Percentiles rank a stretch among this genome's conserved stretches.
Conservation (phyloP, 2,797 vertebrate species). For the Heterohyrax brucei region DNA sequence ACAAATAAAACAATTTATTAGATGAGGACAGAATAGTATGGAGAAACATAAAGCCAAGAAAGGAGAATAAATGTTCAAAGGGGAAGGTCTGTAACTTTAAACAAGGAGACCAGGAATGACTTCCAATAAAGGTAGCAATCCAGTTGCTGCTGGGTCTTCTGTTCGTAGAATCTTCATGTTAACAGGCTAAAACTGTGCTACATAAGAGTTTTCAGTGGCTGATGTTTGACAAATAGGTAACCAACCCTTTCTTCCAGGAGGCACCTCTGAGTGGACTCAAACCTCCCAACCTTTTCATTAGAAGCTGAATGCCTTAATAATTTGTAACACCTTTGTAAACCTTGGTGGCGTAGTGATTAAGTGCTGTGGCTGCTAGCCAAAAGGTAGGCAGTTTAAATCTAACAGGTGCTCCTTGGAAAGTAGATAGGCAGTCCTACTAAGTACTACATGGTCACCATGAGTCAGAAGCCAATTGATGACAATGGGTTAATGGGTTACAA, state of each 20-base stretch:
- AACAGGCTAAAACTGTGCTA: not conserved
- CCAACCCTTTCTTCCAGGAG: not conserved
- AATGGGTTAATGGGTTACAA: too few species aligned
- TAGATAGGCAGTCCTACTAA: too few species aligned
- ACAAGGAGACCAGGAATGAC: not conserved
- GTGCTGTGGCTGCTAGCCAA: too few species aligned
- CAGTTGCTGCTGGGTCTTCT: not conserved
- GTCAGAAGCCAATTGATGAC: too few species aligned
- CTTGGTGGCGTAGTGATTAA: too few species aligned
- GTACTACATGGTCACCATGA: too few species aligned
- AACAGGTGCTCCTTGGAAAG: too few species aligned
- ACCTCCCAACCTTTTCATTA: not conserved
- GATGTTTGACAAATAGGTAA: not conserved
- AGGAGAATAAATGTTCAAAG: not conserved
- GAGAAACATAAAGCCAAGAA: not conserved
- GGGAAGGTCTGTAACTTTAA: not conserved
- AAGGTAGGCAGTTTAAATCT: too few species aligned
- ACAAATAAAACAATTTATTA: conserved; percentile 1
- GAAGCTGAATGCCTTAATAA: not conserved
- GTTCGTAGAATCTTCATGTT: not conserved
- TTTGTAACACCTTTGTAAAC: not conserved
- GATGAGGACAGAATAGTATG: not conserved
- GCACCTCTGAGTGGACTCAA: not conserved
- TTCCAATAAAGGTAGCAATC: not conserved
- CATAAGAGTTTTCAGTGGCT: not conserved